Conservation (phyloP, 2,888 invertebrate species). For the Xanthia togata region DNA sequence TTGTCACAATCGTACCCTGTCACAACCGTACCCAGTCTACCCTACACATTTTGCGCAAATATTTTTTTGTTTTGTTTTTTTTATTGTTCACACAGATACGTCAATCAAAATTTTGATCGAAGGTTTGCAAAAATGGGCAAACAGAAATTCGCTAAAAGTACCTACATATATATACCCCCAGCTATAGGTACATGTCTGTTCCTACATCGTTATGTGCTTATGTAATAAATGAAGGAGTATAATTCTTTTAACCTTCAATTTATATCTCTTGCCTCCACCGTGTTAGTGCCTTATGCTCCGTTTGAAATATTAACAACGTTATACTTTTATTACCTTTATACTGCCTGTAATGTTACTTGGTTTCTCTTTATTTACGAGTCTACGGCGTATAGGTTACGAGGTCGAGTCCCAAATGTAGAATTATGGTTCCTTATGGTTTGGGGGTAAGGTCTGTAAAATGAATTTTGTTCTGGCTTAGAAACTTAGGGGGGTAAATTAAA, state of each 20-base stretch:
- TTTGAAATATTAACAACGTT: constrained; percentile 50
- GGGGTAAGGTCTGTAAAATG: constrained; percentile 14
- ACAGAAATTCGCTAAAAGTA: neutral
- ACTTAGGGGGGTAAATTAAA: neutral
- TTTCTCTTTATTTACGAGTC: constrained; percentile 31
- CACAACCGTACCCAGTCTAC: too few relatives aligned
- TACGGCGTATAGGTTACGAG: constrained; percentile 13
- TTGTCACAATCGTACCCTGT: too few relatives aligned
- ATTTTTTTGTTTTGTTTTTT: neutral
- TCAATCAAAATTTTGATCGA: neutral
- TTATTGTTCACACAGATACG: neutral
- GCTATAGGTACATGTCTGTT: neutral
- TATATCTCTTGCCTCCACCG: constrained; percentile 31
- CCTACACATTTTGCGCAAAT: neutral
- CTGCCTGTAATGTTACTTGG: constrained; percentile 20
- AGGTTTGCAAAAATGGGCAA: neutral
- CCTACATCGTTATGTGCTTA: constrained; percentile 3
- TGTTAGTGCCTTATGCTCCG: constrained; percentile 16
- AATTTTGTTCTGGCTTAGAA: constrained; percentile 1
- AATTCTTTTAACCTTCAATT: constrained; percentile 56
- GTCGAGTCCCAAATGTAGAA: constrained; percentile 23
- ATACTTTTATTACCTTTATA: constrained; percentile 42
- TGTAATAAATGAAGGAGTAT: constrained; percentile 29
- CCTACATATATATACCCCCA: neutral
- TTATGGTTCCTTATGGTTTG: constrained; percentile 7